Evolutionary conservation across 2,113 vertebrate species (phyloP).

Genomic region (Gobius niger): DNA sequence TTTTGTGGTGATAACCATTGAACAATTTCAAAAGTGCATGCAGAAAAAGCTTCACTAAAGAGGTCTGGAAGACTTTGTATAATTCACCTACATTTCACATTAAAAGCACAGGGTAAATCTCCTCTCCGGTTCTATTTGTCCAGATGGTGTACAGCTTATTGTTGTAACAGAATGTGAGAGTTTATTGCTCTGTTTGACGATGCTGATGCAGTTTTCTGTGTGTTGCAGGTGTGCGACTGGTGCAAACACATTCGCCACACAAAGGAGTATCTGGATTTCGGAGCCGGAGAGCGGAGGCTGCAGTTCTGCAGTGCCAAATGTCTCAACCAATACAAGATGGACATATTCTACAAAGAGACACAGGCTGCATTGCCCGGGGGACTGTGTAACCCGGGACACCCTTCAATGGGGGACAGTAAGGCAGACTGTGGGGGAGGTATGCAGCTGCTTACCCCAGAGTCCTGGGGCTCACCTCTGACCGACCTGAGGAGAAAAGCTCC

Average conservation of each 20-base stretch:
- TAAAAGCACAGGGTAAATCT: neutral
- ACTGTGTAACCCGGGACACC: constrained; percentile 89
- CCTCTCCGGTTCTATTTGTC: constrained; percentile 16
- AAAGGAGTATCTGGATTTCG: constrained; percentile 99
- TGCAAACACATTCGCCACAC: constrained; percentile 99
- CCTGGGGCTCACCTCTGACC: constrained; percentile 92
- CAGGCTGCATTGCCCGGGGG: constrained; percentile 96
- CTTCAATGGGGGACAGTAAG: constrained; percentile 85
- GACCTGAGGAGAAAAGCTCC: constrained; percentile 92
- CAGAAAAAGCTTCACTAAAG: neutral
- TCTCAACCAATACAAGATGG: constrained; percentile 99
- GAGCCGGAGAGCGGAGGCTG: constrained; percentile 95
- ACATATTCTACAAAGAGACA: constrained; percentile 99
- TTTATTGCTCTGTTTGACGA: constrained; percentile 20
- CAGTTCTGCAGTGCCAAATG: constrained; percentile 99
- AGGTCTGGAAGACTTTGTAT: neutral
- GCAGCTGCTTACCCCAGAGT: constrained; percentile 98
- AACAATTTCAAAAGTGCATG: neutral
- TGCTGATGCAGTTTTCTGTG: constrained; percentile 43
- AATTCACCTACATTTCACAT: neutral
- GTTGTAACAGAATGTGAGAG: constrained; percentile 33
- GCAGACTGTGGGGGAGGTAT: constrained; percentile 87
- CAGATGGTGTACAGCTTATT: constrained; percentile 40
- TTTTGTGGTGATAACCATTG: neutral
- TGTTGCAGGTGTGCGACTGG: constrained; percentile 98